Base-by-base conservation (phyloP, 2,888 invertebrate genomes). In the Deilephila porcellus region DNA sequence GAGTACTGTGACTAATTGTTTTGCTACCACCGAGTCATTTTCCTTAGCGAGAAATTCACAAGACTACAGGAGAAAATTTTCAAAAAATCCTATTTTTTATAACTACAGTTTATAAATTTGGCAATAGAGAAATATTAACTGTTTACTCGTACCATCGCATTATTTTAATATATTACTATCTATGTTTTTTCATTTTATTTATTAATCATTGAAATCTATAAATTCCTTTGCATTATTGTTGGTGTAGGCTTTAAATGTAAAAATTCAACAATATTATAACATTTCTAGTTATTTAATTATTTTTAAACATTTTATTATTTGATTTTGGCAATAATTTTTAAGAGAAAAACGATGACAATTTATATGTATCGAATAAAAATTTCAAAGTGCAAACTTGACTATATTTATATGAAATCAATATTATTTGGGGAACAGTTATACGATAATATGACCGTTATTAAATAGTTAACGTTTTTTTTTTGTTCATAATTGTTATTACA, bases 171-270 rank as follows among this genome's bases (percentile, higher is more conserved):
- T 78, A 82, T 82, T 76, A 81, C 87, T 91, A 90, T 88, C 88
- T 90, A 90, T 84, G 83, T 85, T 84, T 84, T 85, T 83, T 81
- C 80, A 73, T 85, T 82, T 81, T 80, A 72, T 71, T 56, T 53
- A 52, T 64, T 72, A 34, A 73, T 56, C 32, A 83, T 86, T 67
- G 79, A 90, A 90, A 91, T 89, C 86, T 90, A 91, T 92, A 90
- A 93, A 93, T 93, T 93, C 92, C 92, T 81, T 90, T 85, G 88
- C 87, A 85, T 92, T 90, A 89, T 90, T 91, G 86, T 88, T 86
- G 81, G 81, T 84, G 83, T 82, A 82, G 79, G 20, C 80, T 82
- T 79, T 82, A 80, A 80, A 76, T 83, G 81, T 84, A 83, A 82
- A 84, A 79, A 77, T 82, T 83, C 80, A 84, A 82, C 80, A 80